A percentile compares a stretch with the other conserved stretches of the same genome.
These are phyloP conservation scores for Dolomedes plantarius DNA, from an alignment of 2,888 invertebrate genomes.

Conservation along the genomic window DNA sequence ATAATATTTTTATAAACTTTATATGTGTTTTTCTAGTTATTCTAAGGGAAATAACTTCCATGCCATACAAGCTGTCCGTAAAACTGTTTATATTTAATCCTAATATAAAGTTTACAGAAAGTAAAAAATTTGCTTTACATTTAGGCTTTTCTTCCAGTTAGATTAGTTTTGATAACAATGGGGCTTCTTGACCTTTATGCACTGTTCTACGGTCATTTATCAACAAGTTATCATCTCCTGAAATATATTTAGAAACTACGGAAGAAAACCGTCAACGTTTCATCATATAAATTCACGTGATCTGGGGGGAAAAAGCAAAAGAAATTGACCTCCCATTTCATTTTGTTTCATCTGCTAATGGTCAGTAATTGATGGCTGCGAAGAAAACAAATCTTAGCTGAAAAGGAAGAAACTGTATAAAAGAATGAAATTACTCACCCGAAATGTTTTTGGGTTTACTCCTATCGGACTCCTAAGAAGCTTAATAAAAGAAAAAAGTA, in stretches of 20 bases:
- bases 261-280: background rate
- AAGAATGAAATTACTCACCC: conserved; percentile 17
- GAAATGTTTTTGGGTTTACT: conserved; percentile 21
- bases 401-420: background rate
- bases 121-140: too few relatives aligned
- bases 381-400: conserved; percentile 12
- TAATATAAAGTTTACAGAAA: too few relatives aligned
- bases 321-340: conserved; percentile 20
- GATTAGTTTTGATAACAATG: too few relatives aligned
- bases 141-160: too few relatives aligned
- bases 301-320: background rate
- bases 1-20: too few relatives aligned
- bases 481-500: conserved; percentile 12
- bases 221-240: background rate
- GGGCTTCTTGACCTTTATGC: too few relatives aligned
- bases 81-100: too few relatives aligned
- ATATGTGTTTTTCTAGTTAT: too few relatives aligned
- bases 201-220: background rate
- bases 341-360: conserved; percentile 27
- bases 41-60: too few relatives aligned
- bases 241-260: background rate
- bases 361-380: conserved; percentile 16
- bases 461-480: conserved; percentile 9
- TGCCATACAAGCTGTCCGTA: too few relatives aligned
- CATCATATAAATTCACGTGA: background rate